A percentile compares a stretch with the other conserved stretches of the same genome.
Conservation (phyloP, 2,888 invertebrate genomes). For the Ichneumoninae sp. region DNA sequence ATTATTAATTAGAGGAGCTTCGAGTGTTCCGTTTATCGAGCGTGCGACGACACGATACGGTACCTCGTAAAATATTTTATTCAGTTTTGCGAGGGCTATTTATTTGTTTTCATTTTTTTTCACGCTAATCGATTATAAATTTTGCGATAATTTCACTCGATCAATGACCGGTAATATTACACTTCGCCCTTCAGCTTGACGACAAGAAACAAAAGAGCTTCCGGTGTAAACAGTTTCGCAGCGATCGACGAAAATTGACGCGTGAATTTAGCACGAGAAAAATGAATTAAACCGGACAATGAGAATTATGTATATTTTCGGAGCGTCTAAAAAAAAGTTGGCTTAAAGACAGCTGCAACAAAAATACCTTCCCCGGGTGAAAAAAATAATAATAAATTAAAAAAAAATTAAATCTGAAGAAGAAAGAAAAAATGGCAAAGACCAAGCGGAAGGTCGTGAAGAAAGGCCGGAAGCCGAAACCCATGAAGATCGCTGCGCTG, state of each 20-base stretch:
- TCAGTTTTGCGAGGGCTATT: not conserved
- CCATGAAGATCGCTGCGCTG: slow-evolving; percentile 77
- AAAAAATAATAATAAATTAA: not conserved
- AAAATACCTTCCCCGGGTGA: not conserved
- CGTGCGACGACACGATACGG: not conserved
- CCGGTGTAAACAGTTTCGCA: slow-evolving; percentile 54
- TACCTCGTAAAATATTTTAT: not conserved
- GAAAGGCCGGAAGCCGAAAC: slow-evolving; percentile 67
- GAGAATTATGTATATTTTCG: slow-evolving; percentile 7
- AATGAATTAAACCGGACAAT: slow-evolving; percentile 31
- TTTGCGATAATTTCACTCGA: not conserved
- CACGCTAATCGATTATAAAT: not conserved
- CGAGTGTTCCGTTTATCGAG: not conserved
- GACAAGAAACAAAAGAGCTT: slow-evolving; percentile 53
- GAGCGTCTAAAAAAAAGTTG: slow-evolving; percentile 12
- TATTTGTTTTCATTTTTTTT: not conserved
- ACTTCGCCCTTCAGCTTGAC: slow-evolving; percentile 41
- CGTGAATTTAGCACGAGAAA: slow-evolving; percentile 37
- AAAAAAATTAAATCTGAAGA: not conserved
- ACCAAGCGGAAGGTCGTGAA: slow-evolving; percentile 58
- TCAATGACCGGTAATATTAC: not conserved
- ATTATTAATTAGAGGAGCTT: slow-evolving; percentile 12
- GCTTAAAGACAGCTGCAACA: not conserved
- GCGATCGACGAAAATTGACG: slow-evolving; percentile 51
- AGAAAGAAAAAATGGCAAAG: slow-evolving; percentile 67